These are phyloP conservation scores for Junonia oenone DNA, from an alignment of 2,888 invertebrate species.

Conservation along the genomic window DNA sequence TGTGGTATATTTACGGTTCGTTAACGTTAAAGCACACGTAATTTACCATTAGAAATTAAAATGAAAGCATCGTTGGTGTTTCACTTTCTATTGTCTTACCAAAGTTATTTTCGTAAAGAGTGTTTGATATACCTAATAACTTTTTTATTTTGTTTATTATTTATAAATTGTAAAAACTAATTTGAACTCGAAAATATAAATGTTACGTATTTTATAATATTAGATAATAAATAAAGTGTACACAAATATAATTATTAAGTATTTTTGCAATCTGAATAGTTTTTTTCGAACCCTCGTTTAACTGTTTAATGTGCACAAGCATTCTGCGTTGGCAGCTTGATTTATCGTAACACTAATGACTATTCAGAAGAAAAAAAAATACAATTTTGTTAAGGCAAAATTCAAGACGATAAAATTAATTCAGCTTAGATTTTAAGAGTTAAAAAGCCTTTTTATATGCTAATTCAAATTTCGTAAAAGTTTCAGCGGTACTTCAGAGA, in stretches of 20 bases:
- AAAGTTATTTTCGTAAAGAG: no score
- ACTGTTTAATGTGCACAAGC: constrained; percentile 26
- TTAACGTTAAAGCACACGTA: no score
- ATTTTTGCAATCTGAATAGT: constrained; percentile 15
- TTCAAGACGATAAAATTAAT: constrained; percentile 29
- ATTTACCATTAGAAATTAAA: no score
- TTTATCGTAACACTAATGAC: constrained; percentile 29
- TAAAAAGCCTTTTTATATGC: constrained; percentile 24
- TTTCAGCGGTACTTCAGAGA: background rate
- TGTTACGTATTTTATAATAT: no score
- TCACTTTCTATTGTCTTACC: no score
- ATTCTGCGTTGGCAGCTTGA: constrained; percentile 27
- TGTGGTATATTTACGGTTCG: no score
- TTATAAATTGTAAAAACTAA: no score
- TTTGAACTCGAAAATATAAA: no score
- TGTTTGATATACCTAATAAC: no score
- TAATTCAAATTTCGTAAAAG: constrained; percentile 18
- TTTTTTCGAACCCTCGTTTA: constrained; percentile 21
- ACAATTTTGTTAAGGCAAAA: constrained; percentile 22
- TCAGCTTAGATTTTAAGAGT: constrained; percentile 26
- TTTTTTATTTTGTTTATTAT: no score
- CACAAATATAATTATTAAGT: background rate
- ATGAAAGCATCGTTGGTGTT: no score
- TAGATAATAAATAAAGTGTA: no score
- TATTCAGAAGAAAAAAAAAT: constrained; percentile 24